These are phyloP conservation scores for Myotis pilosus DNA, from an alignment of 2,797 vertebrate genomes.

Conservation along the genomic window DNA sequence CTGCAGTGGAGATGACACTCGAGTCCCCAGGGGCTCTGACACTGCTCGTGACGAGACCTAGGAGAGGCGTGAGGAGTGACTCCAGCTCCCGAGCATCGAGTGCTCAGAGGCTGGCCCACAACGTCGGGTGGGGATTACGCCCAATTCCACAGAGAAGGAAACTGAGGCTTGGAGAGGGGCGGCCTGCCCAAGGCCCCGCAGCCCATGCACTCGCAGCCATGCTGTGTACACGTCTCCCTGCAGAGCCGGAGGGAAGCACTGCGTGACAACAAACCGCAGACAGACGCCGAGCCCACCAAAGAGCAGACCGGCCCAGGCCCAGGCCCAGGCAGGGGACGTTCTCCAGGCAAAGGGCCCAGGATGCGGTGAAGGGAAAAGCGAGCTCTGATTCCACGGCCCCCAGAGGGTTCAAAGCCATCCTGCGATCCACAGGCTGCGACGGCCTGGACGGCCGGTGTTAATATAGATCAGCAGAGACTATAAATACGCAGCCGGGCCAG, in stretches of 20 bases:
- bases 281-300: background rate
- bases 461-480: constrained; percentile 52
- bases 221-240: background rate
- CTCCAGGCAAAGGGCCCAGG: constrained; percentile 32
- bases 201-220: background rate
- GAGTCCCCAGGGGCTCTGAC: background rate
- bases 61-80: background rate
- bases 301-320: background rate
- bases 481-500: constrained; percentile 48
- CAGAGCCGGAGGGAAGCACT: background rate
- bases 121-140: background rate
- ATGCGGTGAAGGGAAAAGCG: background rate
- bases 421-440: background rate
- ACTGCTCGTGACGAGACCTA: background rate
- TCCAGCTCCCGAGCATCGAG: background rate
- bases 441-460: background rate
- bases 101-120: background rate
- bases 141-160: constrained; percentile 26
- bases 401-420: constrained; percentile 37
- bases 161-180: constrained; percentile 10
- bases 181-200: background rate
- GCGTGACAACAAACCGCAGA: background rate
- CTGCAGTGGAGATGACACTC: background rate
- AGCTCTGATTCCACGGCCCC: constrained; percentile 7
- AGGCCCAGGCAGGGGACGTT: background rate